These are phyloP conservation scores for Neria commutata DNA, from an alignment of 2,888 invertebrate genomes.

Conservation along the genomic window DNA sequence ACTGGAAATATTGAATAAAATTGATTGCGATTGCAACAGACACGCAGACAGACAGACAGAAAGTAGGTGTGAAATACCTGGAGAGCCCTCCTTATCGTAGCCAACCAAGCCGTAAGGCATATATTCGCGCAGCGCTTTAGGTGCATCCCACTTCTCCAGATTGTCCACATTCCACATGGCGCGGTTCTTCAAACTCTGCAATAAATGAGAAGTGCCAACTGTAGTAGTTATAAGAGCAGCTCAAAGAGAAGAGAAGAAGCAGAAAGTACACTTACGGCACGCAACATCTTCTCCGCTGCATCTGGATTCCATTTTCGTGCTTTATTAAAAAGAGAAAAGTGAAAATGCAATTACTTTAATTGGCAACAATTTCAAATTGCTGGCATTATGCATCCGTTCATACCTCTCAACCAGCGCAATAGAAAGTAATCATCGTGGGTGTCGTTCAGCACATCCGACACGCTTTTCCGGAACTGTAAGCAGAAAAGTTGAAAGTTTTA, in stretches of 20 bases:
- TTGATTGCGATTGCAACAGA: neutral
- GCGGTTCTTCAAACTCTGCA: constrained; percentile 52
- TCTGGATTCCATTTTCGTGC: constrained; percentile 85
- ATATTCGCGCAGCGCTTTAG: constrained; percentile 73
- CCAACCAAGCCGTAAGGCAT: constrained; percentile 82
- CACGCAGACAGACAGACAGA: neutral
- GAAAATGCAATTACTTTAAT: neutral
- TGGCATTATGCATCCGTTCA: constrained; percentile 33
- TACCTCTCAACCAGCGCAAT: constrained; percentile 82
- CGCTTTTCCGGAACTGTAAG: constrained; percentile 74
- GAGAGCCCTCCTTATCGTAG: constrained; percentile 82
- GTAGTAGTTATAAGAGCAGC: neutral
- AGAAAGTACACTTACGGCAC: constrained; percentile 70
- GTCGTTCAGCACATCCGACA: constrained; percentile 71
- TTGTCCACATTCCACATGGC: constrained; percentile 74
- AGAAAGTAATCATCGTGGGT: constrained; percentile 81
- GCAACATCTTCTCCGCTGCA: constrained; percentile 91
- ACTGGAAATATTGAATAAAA: constrained; percentile 63
- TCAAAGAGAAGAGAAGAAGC: neutral
- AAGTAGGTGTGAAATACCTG: constrained; percentile 59
- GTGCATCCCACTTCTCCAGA: constrained; percentile 72
- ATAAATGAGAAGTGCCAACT: neutral
- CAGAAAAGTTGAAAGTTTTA: neutral
- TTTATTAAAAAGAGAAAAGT: constrained; percentile 22
- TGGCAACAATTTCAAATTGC: neutral